Percentiles rank a stretch among this genome's conserved stretches.
phyloP scores from a whole-genome alignment of 1,140 invertebrate genomes.

The Epicauta chinensis region DNA sequence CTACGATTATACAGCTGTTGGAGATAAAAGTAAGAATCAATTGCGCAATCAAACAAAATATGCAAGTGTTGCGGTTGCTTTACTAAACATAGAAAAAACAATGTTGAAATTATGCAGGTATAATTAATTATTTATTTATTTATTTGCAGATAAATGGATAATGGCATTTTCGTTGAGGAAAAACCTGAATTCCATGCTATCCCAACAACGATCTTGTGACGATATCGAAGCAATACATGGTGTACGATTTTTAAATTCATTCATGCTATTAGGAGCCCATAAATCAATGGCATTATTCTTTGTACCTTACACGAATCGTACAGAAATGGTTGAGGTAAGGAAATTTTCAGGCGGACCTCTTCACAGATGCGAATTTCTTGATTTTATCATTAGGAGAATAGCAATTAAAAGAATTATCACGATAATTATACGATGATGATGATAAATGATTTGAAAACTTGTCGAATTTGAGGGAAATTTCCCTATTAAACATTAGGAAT shows the following conservation, averaged over 20 bases:
- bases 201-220: constrained; percentile 44
- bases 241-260: constrained; percentile 59
- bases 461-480: constrained; percentile 21
- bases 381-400: constrained; percentile 10
- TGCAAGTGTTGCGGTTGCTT: background rate
- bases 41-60: background rate
- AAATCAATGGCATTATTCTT: constrained; percentile 70
- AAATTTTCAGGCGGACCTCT: background rate
- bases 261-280: constrained; percentile 59
- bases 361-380: constrained; percentile 13
- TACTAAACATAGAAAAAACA: background rate
- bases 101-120: background rate
- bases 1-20: constrained; percentile 29
- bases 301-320: constrained; percentile 62
- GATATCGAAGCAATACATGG: constrained; percentile 62
- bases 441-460: too few relatives aligned
- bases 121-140: constrained; percentile 4
- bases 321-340: constrained; percentile 59
- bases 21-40: constrained; percentile 28
- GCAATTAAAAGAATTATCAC: background rate
- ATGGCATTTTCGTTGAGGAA: constrained; percentile 61
- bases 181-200: constrained; percentile 53
- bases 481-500: constrained; percentile 19
- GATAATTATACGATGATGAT: background rate
- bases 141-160: constrained; percentile 39